Evolutionary conservation across 64 coral and sea anemone species (phyloP), one percentile per base, ranked within the genome.

Genomic region (Montipora cactus): DNA sequence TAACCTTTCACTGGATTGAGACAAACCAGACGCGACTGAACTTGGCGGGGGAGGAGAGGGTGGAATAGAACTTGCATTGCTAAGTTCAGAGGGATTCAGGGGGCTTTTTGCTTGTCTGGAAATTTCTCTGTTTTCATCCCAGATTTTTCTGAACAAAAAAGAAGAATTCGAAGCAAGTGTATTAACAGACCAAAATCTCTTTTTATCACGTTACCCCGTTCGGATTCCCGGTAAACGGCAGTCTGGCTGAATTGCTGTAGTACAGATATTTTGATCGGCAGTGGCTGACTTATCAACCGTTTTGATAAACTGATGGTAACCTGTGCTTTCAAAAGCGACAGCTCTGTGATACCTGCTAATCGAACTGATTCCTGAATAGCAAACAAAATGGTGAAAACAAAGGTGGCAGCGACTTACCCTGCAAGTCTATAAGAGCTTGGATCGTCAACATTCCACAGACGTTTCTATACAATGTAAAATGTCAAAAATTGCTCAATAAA

Each of bases 401-500:
- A 37, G 37, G 53, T 71, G 18, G 20, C 44, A 14, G n/a, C 14
- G 5, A 67, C 94, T 96, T 90, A 96, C 95, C 95, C 93, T 4
- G 72, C 25, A 45, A 86, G 78, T 21, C 49, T 89, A 89, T 89
- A 97, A 0, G 96, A 88, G 18, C 53, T 91, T 21, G 83, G 85
- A 20, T 97, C 96, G 55, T 97, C 89, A 19, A 95, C 25, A 19
- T 97, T 74, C 96, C 96, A 97, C 69, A 92, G 15, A 5, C 75
- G 45, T 79, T 97, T 80, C 96, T 97, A 46, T 16, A 83, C 23
- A 48, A 88, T 2, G 19, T 70, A 72, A 95, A 87, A 95, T 15
- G 14, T 57, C 53, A 57, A 11, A 8, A 57, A 57, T 8, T 6
- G 11, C 7, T 6, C 53, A 57, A 11, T 57, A 57, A 57, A 57